These are phyloP conservation scores for Lampris megalopsis DNA, from an alignment of 2,113 vertebrate species.

Conservation along the genomic window DNA sequence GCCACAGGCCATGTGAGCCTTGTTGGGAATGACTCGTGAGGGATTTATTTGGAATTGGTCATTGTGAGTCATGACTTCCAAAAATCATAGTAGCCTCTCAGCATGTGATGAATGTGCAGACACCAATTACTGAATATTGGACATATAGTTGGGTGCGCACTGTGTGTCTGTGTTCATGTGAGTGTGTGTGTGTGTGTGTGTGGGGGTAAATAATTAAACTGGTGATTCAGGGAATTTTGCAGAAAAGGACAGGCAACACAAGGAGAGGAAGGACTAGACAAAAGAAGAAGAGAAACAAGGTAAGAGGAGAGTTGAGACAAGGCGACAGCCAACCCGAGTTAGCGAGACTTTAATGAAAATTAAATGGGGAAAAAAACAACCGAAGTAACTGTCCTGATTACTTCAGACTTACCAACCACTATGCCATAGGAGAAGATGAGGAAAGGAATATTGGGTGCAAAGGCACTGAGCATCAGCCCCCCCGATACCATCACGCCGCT, in stretches of 20 bases:
- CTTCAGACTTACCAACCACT: constrained; percentile 85
- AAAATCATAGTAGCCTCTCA: not conserved
- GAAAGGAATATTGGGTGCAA: constrained; percentile 90
- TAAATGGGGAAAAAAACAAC: too few species aligned
- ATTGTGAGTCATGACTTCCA: not conserved
- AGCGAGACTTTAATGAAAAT: not conserved
- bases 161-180: not conserved
- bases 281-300: not conserved
- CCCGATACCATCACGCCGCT: constrained; percentile 89
- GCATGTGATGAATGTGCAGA: not conserved
- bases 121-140: not conserved
- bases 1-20: not conserved
- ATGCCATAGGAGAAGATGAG: constrained; percentile 89
- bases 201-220: too few species aligned
- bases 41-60: not conserved
- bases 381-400: too few species aligned
- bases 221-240: too few species aligned
- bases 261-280: not conserved
- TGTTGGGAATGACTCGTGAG: not conserved
- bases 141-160: not conserved
- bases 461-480: constrained; percentile 89
- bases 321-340: not conserved
- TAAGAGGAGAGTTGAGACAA: not conserved
- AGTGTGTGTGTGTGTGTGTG: too few species aligned
- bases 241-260: too few species aligned